Evolutionary conservation across 2,113 vertebrate genomes (phyloP).

Genomic region (Pimephales promelas): DNA sequence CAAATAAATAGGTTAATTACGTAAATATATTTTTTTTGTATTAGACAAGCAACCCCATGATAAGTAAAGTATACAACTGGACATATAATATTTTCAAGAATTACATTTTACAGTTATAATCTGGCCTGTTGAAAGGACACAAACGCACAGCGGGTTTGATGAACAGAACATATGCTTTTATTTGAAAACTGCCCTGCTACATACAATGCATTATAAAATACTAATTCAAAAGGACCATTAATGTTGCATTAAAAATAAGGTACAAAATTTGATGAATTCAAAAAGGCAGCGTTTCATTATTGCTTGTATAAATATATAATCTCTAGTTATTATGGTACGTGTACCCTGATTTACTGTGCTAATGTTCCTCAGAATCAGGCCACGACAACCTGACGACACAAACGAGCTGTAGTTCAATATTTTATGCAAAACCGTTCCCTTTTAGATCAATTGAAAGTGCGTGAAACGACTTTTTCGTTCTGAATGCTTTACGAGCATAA

Average conservation of each 20-base stretch:
- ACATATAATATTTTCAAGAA: no score
- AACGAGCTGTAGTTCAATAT: slow-evolving; percentile 1
- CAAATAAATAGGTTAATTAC: no score
- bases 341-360: slow-evolving; percentile 43
- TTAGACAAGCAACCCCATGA: no score
- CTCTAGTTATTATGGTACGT: slow-evolving; percentile 59
- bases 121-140: not conserved
- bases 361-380: slow-evolving; percentile 50
- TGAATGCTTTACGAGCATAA: slow-evolving; percentile 47
- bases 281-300: slow-evolving; percentile 69
- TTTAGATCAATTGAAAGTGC: slow-evolving; percentile 60
- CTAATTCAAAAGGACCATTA: slow-evolving; percentile 66
- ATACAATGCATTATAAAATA: slow-evolving; percentile 72
- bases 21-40: no score
- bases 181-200: slow-evolving; percentile 57
- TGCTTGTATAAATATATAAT: slow-evolving; percentile 75
- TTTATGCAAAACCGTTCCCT: slow-evolving; percentile 13
- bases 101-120: not conserved
- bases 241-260: slow-evolving; percentile 68
- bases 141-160: not conserved
- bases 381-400: not conserved
- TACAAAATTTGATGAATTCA: slow-evolving; percentile 73
- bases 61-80: no score
- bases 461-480: slow-evolving; percentile 60
- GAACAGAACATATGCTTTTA: slow-evolving; percentile 25